Percentiles rank a stretch among this genome's conserved stretches.
These are phyloP conservation scores for Pentalonia nigronervosa DNA, from an alignment of 1,140 invertebrate species.

Conservation along the genomic window DNA sequence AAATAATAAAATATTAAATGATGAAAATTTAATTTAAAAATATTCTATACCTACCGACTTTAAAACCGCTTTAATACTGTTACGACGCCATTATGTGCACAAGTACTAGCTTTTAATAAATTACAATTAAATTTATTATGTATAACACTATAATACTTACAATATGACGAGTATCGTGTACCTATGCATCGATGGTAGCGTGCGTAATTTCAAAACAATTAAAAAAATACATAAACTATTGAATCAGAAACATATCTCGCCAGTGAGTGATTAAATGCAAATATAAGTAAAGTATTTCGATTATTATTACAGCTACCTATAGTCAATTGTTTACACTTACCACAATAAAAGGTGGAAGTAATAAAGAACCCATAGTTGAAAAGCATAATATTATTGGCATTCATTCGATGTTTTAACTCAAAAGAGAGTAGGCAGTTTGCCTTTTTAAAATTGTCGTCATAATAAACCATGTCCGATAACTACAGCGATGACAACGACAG, in stretches of 20 bases:
- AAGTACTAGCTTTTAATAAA: neutral
- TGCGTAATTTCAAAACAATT: conserved; percentile 47
- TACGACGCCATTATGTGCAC: neutral
- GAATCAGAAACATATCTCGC: conserved; percentile 3
- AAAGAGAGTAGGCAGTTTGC: neutral
- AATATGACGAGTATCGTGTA: neutral
- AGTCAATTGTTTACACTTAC: neutral
- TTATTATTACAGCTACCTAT: neutral
- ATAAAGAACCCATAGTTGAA: neutral
- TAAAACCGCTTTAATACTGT: neutral
- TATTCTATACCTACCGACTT: too few relatives aligned
- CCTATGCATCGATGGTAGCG: neutral
- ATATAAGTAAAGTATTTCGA: neutral
- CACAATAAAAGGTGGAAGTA: neutral
- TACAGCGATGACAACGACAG: neutral
- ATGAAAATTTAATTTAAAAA: neutral
- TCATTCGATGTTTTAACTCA: neutral
- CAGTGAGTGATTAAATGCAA: neutral
- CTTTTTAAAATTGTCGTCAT: neutral
- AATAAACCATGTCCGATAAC: neutral
- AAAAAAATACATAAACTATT: conserved; percentile 12
- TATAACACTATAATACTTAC: neutral
- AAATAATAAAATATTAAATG: neutral
- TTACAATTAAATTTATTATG: neutral
- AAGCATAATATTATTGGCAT: neutral